Evolutionary conservation across 2,113 vertebrate species (phyloP), one percentile per base, ranked within the genome.

Genomic region (Tenrec ecaudatus): DNA sequence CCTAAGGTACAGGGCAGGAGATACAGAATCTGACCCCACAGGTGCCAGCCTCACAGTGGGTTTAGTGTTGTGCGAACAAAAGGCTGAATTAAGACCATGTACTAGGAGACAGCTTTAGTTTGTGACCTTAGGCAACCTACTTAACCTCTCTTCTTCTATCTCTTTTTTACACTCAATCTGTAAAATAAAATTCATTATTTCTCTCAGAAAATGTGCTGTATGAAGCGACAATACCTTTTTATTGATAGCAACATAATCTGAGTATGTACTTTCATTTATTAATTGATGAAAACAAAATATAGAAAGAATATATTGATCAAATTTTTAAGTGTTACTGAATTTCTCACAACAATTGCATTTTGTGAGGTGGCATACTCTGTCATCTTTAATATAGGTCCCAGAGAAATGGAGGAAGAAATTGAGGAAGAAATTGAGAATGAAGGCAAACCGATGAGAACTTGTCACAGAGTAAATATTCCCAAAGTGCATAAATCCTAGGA

Each of bases 51-150:
- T 91, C 95, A 94, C 89, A 95, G 86, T 90, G 80, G 47, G 94
- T 73, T 94, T 91, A 94, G 58, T 81, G 89, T 93, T 93, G 17
- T 22, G 93, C 66, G 87, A 88, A 92, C 84, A 96, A 91, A 95
- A 82, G 60, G 15, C 60, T 95, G 86, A 96, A 92, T 96, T 94
- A 94, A 88, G 88, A 89, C 92, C 62, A 36, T 43, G 93, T 77
- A 31, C 78, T 71, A 68, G 78, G 69, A 97, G 87, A 95, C 75
- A 94, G 94, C 8, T 82, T 91, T 88, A 86, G 92, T 25, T 94
- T 86, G 40, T 90, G 92, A 95, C 95, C 91, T 91, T 94, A 82
- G 95, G 90, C 89, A 88, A 82, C 79, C 6, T 75, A 81, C 53
- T 94, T 89, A 92, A 87, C 94, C 87, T 96, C 68, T 90, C 31